Conservation (phyloP, 2,888 invertebrate species). For the Netelia melanura region DNA sequence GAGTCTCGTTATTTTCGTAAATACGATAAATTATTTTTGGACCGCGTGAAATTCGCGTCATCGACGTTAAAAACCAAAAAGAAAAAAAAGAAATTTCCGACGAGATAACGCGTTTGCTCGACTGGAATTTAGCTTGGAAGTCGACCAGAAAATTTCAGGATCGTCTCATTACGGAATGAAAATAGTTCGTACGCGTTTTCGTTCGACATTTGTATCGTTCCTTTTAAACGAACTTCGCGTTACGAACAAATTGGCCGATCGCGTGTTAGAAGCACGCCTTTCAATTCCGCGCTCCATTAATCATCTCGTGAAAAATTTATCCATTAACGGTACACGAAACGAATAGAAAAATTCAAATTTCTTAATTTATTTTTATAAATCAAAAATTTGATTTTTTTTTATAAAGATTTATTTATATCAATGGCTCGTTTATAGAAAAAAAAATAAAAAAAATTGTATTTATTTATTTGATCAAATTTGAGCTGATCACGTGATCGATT, state of each 20-base stretch:
- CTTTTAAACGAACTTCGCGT: background rate
- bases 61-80: background rate
- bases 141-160: background rate
- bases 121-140: background rate
- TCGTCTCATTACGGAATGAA: background rate
- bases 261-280: background rate
- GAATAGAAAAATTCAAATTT: too few relatives aligned
- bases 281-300: background rate
- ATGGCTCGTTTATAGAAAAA: background rate
- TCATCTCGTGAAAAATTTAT: background rate
- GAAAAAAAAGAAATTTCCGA: background rate
- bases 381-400: background rate
- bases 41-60: background rate
- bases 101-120: background rate
- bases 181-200: slow-evolving; percentile 19
- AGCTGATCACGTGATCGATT: slow-evolving; percentile 2
- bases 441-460: background rate
- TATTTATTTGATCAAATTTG: background rate
- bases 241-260: slow-evolving; percentile 4
- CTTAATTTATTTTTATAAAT: background rate
- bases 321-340: too few relatives aligned
- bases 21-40: too few relatives aligned
- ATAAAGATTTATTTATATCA: background rate
- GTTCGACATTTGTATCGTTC: background rate
- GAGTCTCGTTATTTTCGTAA: too few relatives aligned